A percentile compares a stretch with the other conserved stretches of the same genome.
phyloP scores from a whole-genome alignment of 2,888 invertebrate species.

The Piscicola geometra region DNA sequence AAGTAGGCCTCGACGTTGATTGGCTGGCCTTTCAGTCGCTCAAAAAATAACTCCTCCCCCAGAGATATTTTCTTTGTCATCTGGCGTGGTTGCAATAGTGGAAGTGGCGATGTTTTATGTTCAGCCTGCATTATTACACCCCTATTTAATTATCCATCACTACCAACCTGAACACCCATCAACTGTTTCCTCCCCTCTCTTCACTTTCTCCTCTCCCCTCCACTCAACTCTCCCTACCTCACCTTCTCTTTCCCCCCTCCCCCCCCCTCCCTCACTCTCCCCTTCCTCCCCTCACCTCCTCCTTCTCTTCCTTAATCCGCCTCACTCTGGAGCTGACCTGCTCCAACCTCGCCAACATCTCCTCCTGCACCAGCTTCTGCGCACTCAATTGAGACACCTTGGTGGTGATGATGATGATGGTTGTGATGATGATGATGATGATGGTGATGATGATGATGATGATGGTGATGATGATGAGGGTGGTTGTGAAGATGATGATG shows the following conservation, averaged over 20 bases:
- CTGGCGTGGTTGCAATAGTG: not conserved
- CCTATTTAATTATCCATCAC: too few species aligned
- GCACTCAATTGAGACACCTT: slow-evolving; percentile 65
- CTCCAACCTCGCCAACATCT: slow-evolving; percentile 72
- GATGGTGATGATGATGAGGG: not conserved
- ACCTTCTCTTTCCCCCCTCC: too few species aligned
- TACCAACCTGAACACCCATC: too few species aligned
- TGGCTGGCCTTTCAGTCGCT: not conserved
- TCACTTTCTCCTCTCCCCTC: too few species aligned
- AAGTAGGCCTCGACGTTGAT: slow-evolving; percentile 18
- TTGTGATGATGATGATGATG: not conserved
- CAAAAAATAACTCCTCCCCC: slow-evolving; percentile 19
- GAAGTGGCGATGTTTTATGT: not conserved
- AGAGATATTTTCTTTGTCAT: not conserved
- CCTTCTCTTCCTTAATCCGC: slow-evolving; percentile 49
- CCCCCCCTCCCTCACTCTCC: not conserved
- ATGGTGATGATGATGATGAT: not conserved
- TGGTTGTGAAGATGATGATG: not conserved
- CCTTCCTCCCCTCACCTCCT: slow-evolving; percentile 6
- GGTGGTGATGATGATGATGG: not conserved
- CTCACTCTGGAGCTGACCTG: slow-evolving; percentile 77
- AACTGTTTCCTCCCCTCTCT: too few species aligned
- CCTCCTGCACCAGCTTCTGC: slow-evolving; percentile 71
- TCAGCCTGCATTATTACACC: too few species aligned
- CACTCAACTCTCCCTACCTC: too few species aligned